Base-by-base conservation (phyloP, 2,888 invertebrate species). In the Taphrorychus bicolor region DNA sequence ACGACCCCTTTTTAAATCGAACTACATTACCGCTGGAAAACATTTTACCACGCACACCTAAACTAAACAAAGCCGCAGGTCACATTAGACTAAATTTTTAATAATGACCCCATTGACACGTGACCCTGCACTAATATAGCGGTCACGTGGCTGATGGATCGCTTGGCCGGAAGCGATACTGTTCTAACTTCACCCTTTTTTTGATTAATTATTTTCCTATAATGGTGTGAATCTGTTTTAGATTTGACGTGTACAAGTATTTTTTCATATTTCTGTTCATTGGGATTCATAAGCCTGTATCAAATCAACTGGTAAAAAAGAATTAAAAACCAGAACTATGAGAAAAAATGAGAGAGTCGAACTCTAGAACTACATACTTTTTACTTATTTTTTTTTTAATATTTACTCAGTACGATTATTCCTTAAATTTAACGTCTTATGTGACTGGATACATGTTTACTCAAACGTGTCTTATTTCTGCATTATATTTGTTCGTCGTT, bases 61-160 rank as follows among this genome's bases (percentile, higher is more conserved):
- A 52, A 57, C 58, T 53, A 67, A 59, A 67, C 67, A 63, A 63
- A 48, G 56, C 41, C 59, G 32, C 56, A 69, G 69, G 69, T 69
- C 69, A 64, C 60, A 57, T 64, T 69, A 59, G 57, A 41, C 60
- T 57, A 60, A 69, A 64, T 74, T 73, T 73, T 71, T 71, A 75
- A 72, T 76, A 75, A 75, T 75, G 70, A 72, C 73, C 71, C 73
- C 71, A 71, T 74, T 73, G 75, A 74, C 76, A 76, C 76, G 76
- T 76, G 76, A 76, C 76, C 75, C 70, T 56, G 60, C 62, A 67
- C 70, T 71, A 72, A 74, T 72, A 73, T 60, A 70, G 41, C 19
- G 32, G 73, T 57, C 75, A 76, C 74, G 75, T 73, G 75, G 48
- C 73, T 53, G 18, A 49, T 53, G 53, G 49, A 66, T 54, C 64